These are phyloP conservation scores for Eulithis prunata DNA, from an alignment of 2,888 invertebrate genomes.

Conservation along the genomic window DNA sequence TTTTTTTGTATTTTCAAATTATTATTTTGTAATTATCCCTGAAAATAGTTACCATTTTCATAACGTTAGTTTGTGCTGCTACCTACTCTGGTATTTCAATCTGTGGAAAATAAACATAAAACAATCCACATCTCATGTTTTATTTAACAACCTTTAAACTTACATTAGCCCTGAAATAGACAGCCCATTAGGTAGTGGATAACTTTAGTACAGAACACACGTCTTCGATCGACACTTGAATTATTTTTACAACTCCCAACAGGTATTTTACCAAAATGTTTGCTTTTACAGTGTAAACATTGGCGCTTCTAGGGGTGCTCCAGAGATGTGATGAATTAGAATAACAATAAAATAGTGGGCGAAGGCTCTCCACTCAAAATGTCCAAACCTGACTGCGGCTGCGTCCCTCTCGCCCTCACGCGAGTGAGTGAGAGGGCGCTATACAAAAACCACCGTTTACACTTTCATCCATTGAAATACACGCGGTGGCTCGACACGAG, in stretches of 20 bases:
- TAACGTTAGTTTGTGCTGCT: constrained; percentile 78
- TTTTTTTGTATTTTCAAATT: constrained; percentile 4
- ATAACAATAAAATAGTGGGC: constrained; percentile 76
- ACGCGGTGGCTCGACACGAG: constrained; percentile 76
- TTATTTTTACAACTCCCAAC: constrained; percentile 8
- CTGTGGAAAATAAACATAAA: constrained; percentile 78
- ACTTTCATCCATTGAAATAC: constrained; percentile 83
- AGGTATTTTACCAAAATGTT: constrained; percentile 20
- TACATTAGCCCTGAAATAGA: neutral
- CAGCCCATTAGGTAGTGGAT: constrained; percentile 4
- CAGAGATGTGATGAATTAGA: constrained; percentile 56
- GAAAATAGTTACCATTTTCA: constrained; percentile 83
- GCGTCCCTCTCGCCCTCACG: constrained; percentile 61
- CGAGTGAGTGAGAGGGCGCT: constrained; percentile 70
- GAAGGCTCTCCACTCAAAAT: constrained; percentile 70
- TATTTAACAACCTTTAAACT: constrained; percentile 55
- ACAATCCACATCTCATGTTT: constrained; percentile 63
- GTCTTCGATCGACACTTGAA: neutral
- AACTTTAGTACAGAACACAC: too few relatives aligned
- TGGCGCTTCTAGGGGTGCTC: constrained; percentile 32
- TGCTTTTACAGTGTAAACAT: constrained; percentile 34
- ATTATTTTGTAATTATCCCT: constrained; percentile 72
- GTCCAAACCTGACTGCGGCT: constrained; percentile 62
- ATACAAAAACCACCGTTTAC: constrained; percentile 82
- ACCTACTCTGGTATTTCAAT: constrained; percentile 83